Evolutionary conservation across 2,888 invertebrate genomes (phyloP).

Genomic region (Cantharis flavilabris): DNA sequence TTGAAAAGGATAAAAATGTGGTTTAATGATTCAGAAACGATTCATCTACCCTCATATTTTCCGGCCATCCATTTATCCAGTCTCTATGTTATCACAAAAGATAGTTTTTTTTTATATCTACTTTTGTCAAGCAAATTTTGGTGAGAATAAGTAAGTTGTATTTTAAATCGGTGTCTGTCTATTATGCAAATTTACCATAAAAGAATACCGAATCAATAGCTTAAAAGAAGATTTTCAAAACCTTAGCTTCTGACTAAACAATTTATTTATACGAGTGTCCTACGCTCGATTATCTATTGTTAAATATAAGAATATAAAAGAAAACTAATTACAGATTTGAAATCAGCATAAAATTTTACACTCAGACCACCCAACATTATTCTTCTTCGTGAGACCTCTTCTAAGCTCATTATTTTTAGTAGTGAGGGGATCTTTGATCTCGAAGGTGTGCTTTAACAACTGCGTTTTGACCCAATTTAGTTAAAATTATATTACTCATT

Average conservation of each 20-base stretch:
- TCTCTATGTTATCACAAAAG: too few species aligned
- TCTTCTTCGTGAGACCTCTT: not conserved
- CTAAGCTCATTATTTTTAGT: not conserved
- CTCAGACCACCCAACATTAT: not conserved
- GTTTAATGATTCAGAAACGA: not conserved
- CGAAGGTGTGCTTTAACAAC: not conserved
- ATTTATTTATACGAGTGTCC: not conserved
- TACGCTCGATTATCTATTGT: not conserved
- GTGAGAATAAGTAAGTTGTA: not conserved
- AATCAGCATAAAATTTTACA: not conserved
- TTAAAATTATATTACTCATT: not conserved
- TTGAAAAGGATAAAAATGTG: not conserved
- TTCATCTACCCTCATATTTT: not conserved
- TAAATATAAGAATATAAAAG: not conserved
- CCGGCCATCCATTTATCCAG: not conserved
- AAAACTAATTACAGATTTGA: not conserved
- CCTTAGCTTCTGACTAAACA: not conserved
- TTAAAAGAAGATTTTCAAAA: not conserved
- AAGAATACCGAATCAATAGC: not conserved
- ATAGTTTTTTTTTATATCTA: too few species aligned
- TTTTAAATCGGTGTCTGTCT: not conserved
- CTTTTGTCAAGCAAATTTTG: not conserved
- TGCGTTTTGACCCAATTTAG: not conserved
- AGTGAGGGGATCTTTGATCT: not conserved
- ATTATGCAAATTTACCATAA: not conserved